These are phyloP conservation scores for Bellardia bayeri DNA, from an alignment of 2,888 invertebrate species.

Conservation along the genomic window DNA sequence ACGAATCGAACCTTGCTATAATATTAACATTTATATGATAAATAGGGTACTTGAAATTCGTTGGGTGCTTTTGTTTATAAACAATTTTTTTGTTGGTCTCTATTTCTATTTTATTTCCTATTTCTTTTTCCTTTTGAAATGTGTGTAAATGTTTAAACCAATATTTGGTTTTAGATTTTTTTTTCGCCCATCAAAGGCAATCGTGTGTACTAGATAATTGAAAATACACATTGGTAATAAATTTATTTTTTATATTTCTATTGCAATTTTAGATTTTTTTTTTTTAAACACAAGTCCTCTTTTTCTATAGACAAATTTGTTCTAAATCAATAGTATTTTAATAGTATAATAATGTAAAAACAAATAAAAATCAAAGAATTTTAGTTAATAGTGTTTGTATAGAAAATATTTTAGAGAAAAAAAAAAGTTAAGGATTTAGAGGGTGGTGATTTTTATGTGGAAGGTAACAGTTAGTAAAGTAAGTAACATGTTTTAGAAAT, in stretches of 20 bases:
- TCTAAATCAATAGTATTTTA: conserved; percentile 64
- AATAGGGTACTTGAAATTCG: conserved; percentile 33
- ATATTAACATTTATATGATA: too few relatives aligned
- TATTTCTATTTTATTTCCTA: conserved; percentile 1
- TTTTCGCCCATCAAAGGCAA: conserved; percentile 64
- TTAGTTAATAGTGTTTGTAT: conserved; percentile 71
- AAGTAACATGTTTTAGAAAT: too few relatives aligned
- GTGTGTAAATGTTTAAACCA: conserved; percentile 68
- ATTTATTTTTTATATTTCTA: conserved; percentile 26
- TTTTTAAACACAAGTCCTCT: conserved; percentile 45
- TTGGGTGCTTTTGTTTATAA: not conserved
- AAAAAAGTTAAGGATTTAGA: too few relatives aligned
- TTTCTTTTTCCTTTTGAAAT: conserved; percentile 8
- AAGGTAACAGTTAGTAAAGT: too few relatives aligned
- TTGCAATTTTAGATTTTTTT: conserved; percentile 30
- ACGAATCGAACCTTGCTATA: too few relatives aligned
- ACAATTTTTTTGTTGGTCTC: not conserved
- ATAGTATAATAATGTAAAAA: conserved; percentile 70
- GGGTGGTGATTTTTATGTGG: too few relatives aligned
- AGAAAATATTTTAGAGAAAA: conserved; percentile 43
- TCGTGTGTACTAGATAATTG: conserved; percentile 73
- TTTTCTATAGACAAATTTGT: conserved; percentile 14
- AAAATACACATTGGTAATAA: conserved; percentile 71
- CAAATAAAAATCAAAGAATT: conserved; percentile 69
- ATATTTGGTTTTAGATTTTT: conserved; percentile 66